Base-by-base conservation (phyloP, 2,797 vertebrate genomes). In the Ceryle rudis region DNA sequence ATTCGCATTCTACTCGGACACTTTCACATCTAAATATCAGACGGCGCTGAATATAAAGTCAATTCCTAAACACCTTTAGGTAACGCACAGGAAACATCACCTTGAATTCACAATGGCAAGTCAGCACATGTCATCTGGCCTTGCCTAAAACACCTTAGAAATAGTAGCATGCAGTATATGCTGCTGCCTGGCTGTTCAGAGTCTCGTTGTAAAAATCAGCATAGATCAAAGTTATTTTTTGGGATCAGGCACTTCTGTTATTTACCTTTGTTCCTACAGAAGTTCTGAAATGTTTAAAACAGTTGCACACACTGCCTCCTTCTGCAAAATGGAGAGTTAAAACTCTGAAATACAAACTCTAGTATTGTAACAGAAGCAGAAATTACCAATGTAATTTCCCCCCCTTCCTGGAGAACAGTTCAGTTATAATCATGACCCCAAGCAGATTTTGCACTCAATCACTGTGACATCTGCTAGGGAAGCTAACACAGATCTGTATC, bases 391-490 rank as follows among this genome's bases (percentile, higher is more conserved):
- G 4, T 15, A 39, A 75, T 81, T 61, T 51, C 39, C 37, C 73
- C 67, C 54, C 39, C 55, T 89, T 91, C 49, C 84, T 74, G 44
- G 23, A 54, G 69, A 72, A 81, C 72, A 89, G 60, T 80, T 89
- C 78, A 81, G 31, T 90, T 94, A 78, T 52, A 74, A 86, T 54
- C 77, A 44, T 69, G 72, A 75, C 83, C 91, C 82, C 81, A 42
- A 64, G 90, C 84, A 96, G 79, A 90, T 81, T 91, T 86, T 83
- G 62, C 51, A 84, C 62, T 81, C 84, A 89, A 94, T 89, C 88
- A 64, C 47, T 72, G 52, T 85, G 93, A 84, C 89, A 93, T 92
- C 91, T 94, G 90, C 87, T 91, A 81, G 82, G 95, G 83, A 95
- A 91, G 82, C 31, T 26, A 96, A 79, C 82, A 86, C 55, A 80